Evolutionary conservation across 2,113 vertebrate genomes (phyloP).

Genomic region (Bostrychus sinensis): DNA sequence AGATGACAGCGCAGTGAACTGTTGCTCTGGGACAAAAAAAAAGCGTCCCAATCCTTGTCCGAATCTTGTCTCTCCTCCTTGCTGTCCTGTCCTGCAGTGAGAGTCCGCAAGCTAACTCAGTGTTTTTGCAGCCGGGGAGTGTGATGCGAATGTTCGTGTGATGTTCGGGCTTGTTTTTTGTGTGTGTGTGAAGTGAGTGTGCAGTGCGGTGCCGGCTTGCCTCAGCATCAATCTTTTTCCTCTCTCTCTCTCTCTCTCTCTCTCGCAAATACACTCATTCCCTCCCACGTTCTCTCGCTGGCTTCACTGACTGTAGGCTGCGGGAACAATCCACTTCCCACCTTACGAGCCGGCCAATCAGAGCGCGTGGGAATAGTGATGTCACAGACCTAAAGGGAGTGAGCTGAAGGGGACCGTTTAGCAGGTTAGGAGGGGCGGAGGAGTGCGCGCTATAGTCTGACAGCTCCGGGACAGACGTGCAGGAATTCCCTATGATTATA

Average conservation of each 20-base stretch:
- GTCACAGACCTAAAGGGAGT: slow-evolving; percentile 58
- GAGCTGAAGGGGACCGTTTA: slow-evolving; percentile 54
- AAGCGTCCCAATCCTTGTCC: slow-evolving; percentile 23
- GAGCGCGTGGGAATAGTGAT: slow-evolving; percentile 68
- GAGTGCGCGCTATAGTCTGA: slow-evolving; percentile 35
- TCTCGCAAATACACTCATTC: slow-evolving; percentile 35
- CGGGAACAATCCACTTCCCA: slow-evolving; percentile 70
- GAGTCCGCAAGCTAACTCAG: slow-evolving; percentile 54
- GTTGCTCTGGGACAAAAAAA: slow-evolving; percentile 54
- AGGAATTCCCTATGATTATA: slow-evolving; percentile 64
- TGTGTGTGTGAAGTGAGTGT: slow-evolving; percentile 42
- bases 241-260: slow-evolving; percentile 44
- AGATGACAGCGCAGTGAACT: slow-evolving; percentile 63
- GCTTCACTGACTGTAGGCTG: slow-evolving; percentile 56
- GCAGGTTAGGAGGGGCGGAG: slow-evolving; percentile 50
- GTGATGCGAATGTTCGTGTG: slow-evolving; percentile 53
- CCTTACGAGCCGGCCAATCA: slow-evolving; percentile 64
- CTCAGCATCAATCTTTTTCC: slow-evolving; percentile 71
- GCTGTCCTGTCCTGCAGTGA: slow-evolving; percentile 62
- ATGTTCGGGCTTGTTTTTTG: slow-evolving; percentile 47
- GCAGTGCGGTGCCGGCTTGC: slow-evolving; percentile 66
- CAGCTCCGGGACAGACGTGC: slow-evolving; percentile 45
- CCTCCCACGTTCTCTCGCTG: slow-evolving; percentile 39
- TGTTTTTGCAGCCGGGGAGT: slow-evolving; percentile 68
- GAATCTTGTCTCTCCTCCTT: slow-evolving; percentile 20